Evolutionary conservation across 2,113 vertebrate species (phyloP), one percentile per base, ranked within the genome.

Genomic region (Ibidorhyncha struthersii): DNA sequence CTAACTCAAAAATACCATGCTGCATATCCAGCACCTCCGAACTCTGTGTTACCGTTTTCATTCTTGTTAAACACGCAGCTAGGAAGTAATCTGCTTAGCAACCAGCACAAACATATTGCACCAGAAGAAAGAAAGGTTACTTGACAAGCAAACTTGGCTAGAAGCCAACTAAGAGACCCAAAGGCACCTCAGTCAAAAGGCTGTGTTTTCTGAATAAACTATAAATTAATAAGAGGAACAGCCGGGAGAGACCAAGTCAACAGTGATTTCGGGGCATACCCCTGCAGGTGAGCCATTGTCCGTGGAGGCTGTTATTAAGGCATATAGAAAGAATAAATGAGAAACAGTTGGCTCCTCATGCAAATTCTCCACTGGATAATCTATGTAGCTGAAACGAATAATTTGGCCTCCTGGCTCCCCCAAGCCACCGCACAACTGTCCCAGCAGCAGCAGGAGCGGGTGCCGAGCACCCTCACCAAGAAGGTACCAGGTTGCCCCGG

Each of bases 71-170:
- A 82, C 84, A 81, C 36, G 84, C 85, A 97, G 65, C 93, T 83
- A 96, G 93, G 93, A 96, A 90, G 90, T 93, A 89, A 93, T 90
- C 87, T 94, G 94, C 96, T 63, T 97, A 97, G 96, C 97, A 97
- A 97, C 95, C 80, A 86, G 32, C 55, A 86, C 95, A 97, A 97
- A 97, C 94, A 96, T 85, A 96, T 38, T 86, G 86, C 78, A 76
- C 77, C 71, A 89, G 65, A 82, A 78, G 70, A 71, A 73, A 85
- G 77, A 82, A 97, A 81, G 90, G 81, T 80, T 95, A 92, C 79
- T 56, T 56, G 56, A 96, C 94, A 96, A 92, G 71, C 34, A 82
- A 67, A 50, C 62, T 47, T 89, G 77, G 25, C 52, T 53, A 50
- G 53, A 78, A 80, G 87, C 77, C 92, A 96, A 32, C 36, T 9